Evolutionary conservation across 2,888 invertebrate genomes (phyloP).

Genomic region (Epirrhoe alternata): DNA sequence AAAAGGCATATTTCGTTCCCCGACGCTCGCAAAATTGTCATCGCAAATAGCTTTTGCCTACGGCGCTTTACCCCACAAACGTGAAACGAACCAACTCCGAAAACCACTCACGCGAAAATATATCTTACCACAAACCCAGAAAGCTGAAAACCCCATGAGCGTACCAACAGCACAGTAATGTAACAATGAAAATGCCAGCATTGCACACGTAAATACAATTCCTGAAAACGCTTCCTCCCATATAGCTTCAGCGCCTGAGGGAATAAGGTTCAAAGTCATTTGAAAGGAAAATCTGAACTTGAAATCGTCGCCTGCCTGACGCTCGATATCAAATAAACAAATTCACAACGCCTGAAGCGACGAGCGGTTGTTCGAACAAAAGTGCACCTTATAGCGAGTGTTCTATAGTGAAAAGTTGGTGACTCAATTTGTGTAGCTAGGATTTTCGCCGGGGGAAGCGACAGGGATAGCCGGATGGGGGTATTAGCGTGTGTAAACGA

Average conservation of each 20-base stretch:
- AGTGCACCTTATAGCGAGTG: conserved; percentile 54
- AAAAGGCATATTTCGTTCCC: conserved; percentile 85
- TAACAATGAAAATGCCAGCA: conserved; percentile 84
- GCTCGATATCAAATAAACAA: conserved; percentile 85
- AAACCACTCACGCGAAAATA: conserved; percentile 42
- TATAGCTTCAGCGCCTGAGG: conserved; percentile 65
- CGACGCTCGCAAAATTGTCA: conserved; percentile 84
- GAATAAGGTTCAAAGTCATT: conserved; percentile 76
- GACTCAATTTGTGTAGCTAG: conserved; percentile 61
- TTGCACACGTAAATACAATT: conserved; percentile 83
- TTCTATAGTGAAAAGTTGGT: conserved; percentile 58
- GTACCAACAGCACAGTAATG: conserved; percentile 59
- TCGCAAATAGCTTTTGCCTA: conserved; percentile 84
- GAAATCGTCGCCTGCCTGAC: conserved; percentile 84
- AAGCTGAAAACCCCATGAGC: conserved; percentile 45
- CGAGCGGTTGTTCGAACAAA: conserved; percentile 49
- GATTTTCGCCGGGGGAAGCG: conserved; percentile 83
- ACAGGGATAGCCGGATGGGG: conserved; percentile 69
- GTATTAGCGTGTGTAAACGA: conserved; percentile 56
- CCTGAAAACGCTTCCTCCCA: conserved; percentile 59
- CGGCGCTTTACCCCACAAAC: conserved; percentile 55
- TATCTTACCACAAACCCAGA: conserved; percentile 35
- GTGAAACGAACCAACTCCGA: conserved; percentile 53
- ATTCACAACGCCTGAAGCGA: conserved; percentile 71
- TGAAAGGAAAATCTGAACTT: conserved; percentile 82